These are phyloP conservation scores for Sebastes dallii DNA, from an alignment of 2,797 vertebrate genomes.

Conservation along the genomic window DNA sequence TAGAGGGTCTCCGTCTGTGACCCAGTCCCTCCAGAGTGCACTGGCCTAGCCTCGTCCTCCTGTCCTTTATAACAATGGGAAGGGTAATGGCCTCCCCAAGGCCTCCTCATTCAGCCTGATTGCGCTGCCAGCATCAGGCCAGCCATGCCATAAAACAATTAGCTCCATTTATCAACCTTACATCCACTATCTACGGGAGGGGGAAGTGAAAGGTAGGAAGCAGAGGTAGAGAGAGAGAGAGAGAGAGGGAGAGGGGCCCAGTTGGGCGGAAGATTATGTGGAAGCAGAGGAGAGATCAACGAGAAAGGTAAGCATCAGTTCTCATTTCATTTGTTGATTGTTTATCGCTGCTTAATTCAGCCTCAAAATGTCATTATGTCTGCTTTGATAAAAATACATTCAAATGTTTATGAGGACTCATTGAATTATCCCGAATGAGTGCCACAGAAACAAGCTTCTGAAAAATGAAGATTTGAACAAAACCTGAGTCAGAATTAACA, in stretches of 20 bases:
- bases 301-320: slow-evolving; percentile 17
- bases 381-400: slow-evolving; percentile 4
- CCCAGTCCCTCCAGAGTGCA: slow-evolving; percentile 68
- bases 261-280: background rate
- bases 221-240: slow-evolving; percentile 8
- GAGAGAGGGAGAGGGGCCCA: background rate
- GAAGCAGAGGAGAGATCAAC: slow-evolving; percentile 11
- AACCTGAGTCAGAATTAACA: slow-evolving; percentile 8
- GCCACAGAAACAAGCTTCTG: background rate
- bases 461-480: background rate
- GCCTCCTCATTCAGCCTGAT: slow-evolving; percentile 84
- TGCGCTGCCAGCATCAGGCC: slow-evolving; percentile 81
- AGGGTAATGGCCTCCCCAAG: slow-evolving; percentile 87
- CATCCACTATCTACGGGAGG: slow-evolving; percentile 67
- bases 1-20: slow-evolving; percentile 66
- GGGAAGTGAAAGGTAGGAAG: slow-evolving; percentile 43
- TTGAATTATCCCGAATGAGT: background rate
- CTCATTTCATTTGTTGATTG: slow-evolving; percentile 24
- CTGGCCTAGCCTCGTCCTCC: slow-evolving; percentile 72
- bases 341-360: slow-evolving; percentile 15
- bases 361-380: background rate
- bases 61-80: slow-evolving; percentile 86
- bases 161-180: slow-evolving; percentile 87
- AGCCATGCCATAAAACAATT: slow-evolving; percentile 85
- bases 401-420: background rate